Conservation (phyloP, 1,140 invertebrate genomes). For the Lepidotrigona ventralis region DNA sequence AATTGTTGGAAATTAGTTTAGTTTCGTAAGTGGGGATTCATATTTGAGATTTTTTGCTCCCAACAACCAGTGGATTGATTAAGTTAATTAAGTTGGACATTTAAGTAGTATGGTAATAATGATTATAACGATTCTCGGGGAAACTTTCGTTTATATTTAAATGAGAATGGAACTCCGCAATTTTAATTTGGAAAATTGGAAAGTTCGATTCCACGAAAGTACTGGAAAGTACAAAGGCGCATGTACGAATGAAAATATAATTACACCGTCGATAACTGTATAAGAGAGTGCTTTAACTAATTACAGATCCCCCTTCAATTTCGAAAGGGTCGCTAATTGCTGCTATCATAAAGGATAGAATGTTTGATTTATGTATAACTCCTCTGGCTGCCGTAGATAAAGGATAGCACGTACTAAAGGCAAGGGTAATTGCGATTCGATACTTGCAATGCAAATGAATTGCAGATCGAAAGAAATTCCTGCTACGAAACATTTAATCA, state of each 20-base stretch:
- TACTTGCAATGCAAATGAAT: slow-evolving; percentile 26
- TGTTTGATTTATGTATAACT: background rate
- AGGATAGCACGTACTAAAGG: background rate
- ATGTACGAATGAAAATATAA: background rate
- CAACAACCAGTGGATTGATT: no score
- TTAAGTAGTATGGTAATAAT: no score
- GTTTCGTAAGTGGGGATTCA: no score
- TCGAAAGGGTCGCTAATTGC: background rate
- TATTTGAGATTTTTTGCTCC: no score
- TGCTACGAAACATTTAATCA: background rate
- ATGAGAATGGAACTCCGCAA: no score
- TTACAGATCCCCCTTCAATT: background rate
- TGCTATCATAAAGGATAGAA: background rate
- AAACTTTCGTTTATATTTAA: no score
- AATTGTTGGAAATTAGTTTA: no score
- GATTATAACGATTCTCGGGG: no score
- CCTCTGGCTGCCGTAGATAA: background rate
- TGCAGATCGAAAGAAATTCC: background rate
- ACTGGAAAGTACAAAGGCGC: no score
- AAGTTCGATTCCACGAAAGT: no score
- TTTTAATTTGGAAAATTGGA: no score
- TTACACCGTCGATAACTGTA: background rate
- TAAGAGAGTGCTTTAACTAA: background rate
- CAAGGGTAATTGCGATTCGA: slow-evolving; percentile 2
- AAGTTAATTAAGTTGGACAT: no score